phyloP scores from a whole-genome alignment of 2,888 invertebrate species.

The Rhagonycha lutea region DNA sequence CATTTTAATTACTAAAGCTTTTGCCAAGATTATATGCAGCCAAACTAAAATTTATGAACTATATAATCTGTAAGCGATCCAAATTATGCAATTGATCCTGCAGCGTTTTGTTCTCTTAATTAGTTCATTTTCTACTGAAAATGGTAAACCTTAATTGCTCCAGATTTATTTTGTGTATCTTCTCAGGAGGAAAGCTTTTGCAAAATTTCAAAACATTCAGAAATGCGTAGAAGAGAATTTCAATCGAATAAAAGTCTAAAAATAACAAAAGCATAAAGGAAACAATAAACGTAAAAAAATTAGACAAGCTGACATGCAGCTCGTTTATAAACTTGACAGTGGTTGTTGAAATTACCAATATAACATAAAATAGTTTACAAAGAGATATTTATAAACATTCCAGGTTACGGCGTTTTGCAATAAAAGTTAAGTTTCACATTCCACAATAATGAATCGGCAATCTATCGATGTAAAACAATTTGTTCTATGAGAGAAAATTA shows the following conservation, averaged over 20 bases:
- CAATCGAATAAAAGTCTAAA: neutral
- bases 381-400: slow-evolving; percentile 1
- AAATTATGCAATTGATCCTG: neutral
- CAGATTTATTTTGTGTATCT: neutral
- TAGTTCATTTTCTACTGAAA: neutral
- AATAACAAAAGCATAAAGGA: neutral
- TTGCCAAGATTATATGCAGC: neutral
- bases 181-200: neutral
- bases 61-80: neutral
- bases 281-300: neutral
- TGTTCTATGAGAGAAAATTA: neutral
- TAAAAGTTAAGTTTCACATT: slow-evolving; percentile 6
- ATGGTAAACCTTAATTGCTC: neutral
- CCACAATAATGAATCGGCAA: neutral
- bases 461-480: slow-evolving; percentile 6
- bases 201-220: neutral
- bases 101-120: neutral
- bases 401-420: slow-evolving; percentile 2
- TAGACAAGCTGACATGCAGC: neutral
- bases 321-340: slow-evolving; percentile 1
- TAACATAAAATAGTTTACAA: neutral
- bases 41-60: neutral
- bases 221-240: neutral
- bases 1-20: neutral
- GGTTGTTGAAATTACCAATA: slow-evolving; percentile 4